Percentiles rank a stretch among this genome's conserved stretches.
phyloP scores from a whole-genome alignment of 2,888 invertebrate genomes.

The Halictus ligatus region DNA sequence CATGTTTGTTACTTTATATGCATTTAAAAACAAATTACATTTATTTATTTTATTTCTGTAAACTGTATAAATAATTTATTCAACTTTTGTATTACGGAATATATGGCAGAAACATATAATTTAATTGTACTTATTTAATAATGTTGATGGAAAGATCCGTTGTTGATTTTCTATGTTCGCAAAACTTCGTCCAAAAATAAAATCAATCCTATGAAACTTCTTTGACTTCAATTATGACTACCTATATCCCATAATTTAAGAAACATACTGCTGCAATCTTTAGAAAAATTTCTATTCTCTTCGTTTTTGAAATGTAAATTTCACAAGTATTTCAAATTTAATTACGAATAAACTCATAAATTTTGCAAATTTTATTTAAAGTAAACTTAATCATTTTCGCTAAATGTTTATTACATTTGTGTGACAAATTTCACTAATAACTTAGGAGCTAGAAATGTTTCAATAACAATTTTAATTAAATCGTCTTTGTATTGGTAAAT shows the following conservation, averaged over 20 bases:
- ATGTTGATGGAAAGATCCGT: conserved; percentile 28
- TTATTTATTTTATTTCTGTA: conserved; percentile 54
- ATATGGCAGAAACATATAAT: background rate
- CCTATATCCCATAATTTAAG: background rate
- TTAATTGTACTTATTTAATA: conserved; percentile 51
- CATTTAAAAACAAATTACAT: conserved; percentile 12
- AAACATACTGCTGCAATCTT: background rate
- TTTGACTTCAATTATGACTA: conserved; percentile 15
- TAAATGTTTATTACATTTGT: background rate
- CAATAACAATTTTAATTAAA: background rate
- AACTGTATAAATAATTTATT: conserved; percentile 36
- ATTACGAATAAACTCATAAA: background rate
- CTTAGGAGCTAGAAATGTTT: background rate
- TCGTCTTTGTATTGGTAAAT: background rate
- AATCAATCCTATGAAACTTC: conserved; percentile 43
- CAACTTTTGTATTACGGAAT: conserved; percentile 12
- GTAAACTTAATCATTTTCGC: background rate
- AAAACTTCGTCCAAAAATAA: conserved; percentile 57
- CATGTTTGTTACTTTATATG: conserved; percentile 39
- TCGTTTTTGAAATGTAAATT: background rate
- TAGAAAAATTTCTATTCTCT: background rate
- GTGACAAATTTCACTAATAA: background rate
- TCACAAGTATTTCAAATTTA: background rate
- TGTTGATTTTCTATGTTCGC: conserved; percentile 66
- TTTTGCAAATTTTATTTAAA: background rate